phyloP scores from a whole-genome alignment of 1,140 invertebrate species.

The Drosophila pseudoananassae region DNA sequence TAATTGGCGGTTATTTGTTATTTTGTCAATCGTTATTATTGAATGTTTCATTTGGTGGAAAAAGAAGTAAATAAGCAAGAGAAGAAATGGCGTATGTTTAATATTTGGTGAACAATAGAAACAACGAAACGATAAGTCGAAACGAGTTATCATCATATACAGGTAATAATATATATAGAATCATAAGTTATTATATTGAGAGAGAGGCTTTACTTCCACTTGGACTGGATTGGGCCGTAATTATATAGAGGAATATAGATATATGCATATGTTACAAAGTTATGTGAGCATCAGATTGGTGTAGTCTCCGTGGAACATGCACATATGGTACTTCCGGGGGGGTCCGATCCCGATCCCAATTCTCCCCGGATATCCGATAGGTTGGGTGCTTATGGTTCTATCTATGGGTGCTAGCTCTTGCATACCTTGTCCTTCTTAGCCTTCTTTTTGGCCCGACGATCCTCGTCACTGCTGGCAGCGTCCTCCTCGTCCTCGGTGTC shows the following conservation, averaged over 20 bases:
- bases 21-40: constrained; percentile 52
- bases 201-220: constrained; percentile 50
- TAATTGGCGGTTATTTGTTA: constrained; percentile 56
- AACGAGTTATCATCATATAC: constrained; percentile 74
- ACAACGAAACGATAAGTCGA: constrained; percentile 73
- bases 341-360: constrained; percentile 4
- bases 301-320: constrained; percentile 14
- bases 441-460: constrained; percentile 81
- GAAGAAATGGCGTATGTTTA: constrained; percentile 83
- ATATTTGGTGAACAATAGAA: constrained; percentile 80
- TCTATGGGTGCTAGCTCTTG: constrained; percentile 13
- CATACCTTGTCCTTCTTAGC: constrained; percentile 86
- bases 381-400: background rate
- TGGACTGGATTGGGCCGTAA: constrained; percentile 24
- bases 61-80: constrained; percentile 84
- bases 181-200: constrained; percentile 30
- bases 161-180: constrained; percentile 46
- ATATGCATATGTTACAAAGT: constrained; percentile 39
- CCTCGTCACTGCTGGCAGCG: constrained; percentile 83
- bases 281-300: constrained; percentile 32
- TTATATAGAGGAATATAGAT: constrained; percentile 43
- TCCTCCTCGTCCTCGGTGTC: constrained; percentile 84
- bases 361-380: constrained; percentile 14
- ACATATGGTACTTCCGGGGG: background rate
- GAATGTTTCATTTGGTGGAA: constrained; percentile 69